A percentile compares a stretch with the other conserved stretches of the same genome.
Conservation (phyloP, 1,140 invertebrate genomes). For the Bombus breviceps region DNA sequence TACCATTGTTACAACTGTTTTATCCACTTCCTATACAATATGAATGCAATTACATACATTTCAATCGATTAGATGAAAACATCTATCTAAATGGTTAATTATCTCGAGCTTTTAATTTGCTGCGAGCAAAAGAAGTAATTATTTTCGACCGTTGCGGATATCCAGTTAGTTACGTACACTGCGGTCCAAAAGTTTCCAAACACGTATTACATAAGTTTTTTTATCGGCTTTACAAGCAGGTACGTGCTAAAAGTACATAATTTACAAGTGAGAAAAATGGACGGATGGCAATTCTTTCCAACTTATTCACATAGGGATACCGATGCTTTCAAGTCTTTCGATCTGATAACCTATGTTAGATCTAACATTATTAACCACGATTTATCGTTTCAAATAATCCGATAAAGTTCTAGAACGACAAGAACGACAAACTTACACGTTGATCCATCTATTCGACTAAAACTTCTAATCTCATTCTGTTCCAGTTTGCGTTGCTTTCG, state of each 20-base stretch:
- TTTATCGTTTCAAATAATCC: not conserved
- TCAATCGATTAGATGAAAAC: not conserved
- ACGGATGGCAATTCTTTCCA: too few species aligned
- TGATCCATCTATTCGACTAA: not conserved
- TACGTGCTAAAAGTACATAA: too few species aligned
- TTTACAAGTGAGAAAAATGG: too few species aligned
- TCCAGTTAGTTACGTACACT: not conserved
- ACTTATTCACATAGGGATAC: too few species aligned
- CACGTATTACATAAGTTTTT: too few species aligned
- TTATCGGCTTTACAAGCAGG: too few species aligned
- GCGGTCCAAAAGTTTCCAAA: not conserved
- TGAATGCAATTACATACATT: not conserved
- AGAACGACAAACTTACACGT: not conserved
- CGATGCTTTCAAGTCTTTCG: too few species aligned
- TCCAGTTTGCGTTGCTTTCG: not conserved
- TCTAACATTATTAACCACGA: not conserved
- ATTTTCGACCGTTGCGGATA: not conserved
- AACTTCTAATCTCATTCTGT: not conserved
- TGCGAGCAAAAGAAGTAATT: not conserved
- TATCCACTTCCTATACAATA: not conserved
- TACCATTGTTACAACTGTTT: not conserved
- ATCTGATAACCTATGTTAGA: rapidly evolving
- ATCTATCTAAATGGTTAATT: not conserved
- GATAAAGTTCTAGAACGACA: not conserved
- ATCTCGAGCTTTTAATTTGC: not conserved